Conservation (phyloP, 2,797 vertebrate genomes). For the Ctenochaetus hawaiiensis region DNA sequence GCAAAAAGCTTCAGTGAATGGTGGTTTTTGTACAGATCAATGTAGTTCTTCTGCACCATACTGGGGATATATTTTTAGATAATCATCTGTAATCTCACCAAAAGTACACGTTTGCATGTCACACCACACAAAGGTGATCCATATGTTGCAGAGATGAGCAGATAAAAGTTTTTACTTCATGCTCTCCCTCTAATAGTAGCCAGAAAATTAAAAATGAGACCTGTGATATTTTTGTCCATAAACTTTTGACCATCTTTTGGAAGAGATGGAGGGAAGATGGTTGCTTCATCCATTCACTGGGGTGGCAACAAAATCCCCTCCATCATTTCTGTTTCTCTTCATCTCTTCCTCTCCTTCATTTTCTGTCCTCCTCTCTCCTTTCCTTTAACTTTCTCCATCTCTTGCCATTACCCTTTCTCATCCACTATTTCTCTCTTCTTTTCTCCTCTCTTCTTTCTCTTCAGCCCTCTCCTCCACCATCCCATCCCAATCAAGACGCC, state of each 20-base stretch:
- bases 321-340: neutral
- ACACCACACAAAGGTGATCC: neutral
- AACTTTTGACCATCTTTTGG: neutral
- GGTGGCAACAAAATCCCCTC: neutral
- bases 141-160: neutral
- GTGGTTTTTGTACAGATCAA: too few relatives aligned
- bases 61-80: neutral
- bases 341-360: neutral
- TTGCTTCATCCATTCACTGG: neutral
- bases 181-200: neutral
- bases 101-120: neutral
- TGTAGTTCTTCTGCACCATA: neutral
- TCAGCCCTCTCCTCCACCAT: slow-evolving; percentile 1
- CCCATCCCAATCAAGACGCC: neutral
- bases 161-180: neutral
- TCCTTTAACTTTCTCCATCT: neutral
- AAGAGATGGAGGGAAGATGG: too few relatives aligned
- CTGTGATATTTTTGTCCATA: neutral
- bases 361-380: neutral
- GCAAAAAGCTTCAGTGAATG: neutral
- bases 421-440: too few relatives aligned
- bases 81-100: neutral
- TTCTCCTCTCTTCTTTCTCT: neutral
- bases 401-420: neutral
- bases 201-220: too few relatives aligned